Conservation (phyloP, 2,113 vertebrate species). For the Coracopsis vasa region DNA sequence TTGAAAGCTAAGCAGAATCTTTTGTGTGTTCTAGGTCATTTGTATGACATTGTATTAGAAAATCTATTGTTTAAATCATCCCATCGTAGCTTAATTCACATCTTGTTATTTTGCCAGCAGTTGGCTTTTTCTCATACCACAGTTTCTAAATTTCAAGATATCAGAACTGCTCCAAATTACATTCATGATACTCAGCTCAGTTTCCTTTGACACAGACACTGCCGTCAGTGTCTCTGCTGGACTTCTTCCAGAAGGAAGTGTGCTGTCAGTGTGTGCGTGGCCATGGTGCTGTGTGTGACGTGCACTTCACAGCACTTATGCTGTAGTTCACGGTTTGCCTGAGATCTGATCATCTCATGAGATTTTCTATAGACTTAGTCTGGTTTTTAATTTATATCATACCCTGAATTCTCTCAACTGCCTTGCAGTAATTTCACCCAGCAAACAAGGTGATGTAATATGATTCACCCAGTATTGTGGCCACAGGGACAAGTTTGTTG, state of each 20-base stretch:
- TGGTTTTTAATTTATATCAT: background rate
- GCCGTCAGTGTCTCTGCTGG: fast-evolving
- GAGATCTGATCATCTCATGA: background rate
- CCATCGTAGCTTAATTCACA: background rate
- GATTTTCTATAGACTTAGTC: background rate
- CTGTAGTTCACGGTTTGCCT: fast-evolving
- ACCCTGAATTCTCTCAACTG: background rate
- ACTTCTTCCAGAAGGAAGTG: background rate
- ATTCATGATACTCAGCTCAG: fast-evolving
- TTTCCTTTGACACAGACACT: fast-evolving
- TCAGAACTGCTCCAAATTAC: fast-evolving
- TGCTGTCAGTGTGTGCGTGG: fast-evolving
- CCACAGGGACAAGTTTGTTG: fast-evolving
- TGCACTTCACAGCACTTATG: fast-evolving
- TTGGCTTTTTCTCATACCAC: background rate
- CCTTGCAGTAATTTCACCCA: background rate
- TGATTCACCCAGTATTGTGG: fast-evolving
- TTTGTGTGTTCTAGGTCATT: background rate
- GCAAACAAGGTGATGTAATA: fast-evolving
- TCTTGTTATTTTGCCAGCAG: background rate
- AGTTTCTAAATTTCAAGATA: fast-evolving
- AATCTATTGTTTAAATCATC: background rate
- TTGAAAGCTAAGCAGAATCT: background rate
- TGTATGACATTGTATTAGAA: background rate
- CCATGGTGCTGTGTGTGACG: fast-evolving